Evolutionary conservation across 2,888 invertebrate species (phyloP).

Genomic region (Hartigia nigra): DNA sequence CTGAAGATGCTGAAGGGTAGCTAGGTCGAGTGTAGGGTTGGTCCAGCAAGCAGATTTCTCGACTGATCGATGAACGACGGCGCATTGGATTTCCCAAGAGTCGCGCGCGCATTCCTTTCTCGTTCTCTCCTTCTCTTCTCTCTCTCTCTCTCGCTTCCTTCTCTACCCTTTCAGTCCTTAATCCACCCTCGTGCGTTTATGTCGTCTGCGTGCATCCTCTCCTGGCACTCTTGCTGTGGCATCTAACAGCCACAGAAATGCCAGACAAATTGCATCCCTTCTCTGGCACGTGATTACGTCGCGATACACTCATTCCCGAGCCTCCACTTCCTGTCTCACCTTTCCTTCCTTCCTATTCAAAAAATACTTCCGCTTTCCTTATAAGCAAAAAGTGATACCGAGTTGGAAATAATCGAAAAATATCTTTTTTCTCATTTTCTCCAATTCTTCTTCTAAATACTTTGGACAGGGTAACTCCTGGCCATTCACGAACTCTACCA

Average conservation of each 20-base stretch:
- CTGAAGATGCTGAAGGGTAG: constrained; percentile 21
- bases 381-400: not conserved
- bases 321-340: not conserved
- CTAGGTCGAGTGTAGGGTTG: constrained; percentile 45
- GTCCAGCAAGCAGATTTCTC: constrained; percentile 63
- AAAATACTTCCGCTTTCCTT: not conserved
- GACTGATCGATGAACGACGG: constrained; percentile 58
- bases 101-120: constrained; percentile 53
- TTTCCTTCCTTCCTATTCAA: not conserved
- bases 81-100: constrained; percentile 40
- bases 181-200: constrained; percentile 36
- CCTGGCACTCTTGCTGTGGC: constrained; percentile 5
- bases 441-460: not conserved
- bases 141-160: constrained; percentile 26
- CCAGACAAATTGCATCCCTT: not conserved
- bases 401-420: not conserved
- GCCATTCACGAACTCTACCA: not conserved
- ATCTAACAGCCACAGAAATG: not conserved
- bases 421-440: not conserved
- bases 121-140: constrained; percentile 31
- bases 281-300: constrained; percentile 3
- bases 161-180: constrained; percentile 41
- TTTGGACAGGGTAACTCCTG: not conserved
- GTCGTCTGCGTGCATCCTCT: not conserved
- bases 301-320: not conserved